Base-by-base conservation (phyloP, 2,797 vertebrate species). In the Toxotes lorentzi region DNA sequence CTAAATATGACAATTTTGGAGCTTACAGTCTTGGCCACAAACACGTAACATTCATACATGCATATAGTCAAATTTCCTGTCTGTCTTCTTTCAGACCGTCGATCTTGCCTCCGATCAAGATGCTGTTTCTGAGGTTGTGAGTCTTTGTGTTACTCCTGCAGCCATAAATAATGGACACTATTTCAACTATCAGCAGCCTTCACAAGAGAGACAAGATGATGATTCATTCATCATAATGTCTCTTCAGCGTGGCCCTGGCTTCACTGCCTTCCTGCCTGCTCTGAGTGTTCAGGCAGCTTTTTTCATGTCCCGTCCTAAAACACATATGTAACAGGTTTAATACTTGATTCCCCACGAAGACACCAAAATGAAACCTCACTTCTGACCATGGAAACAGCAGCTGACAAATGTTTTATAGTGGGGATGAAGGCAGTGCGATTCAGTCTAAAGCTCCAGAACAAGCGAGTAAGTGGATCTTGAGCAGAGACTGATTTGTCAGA, bases 111-210 rank as follows among this genome's bases (percentile, higher is more conserved):
- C n/a, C 4, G n/a, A 50, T 50, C 13, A 40, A 54, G 57, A 38
- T 14, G 12, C 59, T 1, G 0, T 17, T 30, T 71, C 51, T 14
- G 43, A 67, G 30, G 48, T 47, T 41, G 34, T 50, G 14, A 77
- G 70, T 70, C 32, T 75, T 71, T 66, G 68, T 70, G 60, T 60
- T 81, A 19, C 73, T 72, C 27, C 66, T 48, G 79, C 73, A 77
- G 47, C 50, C 63, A 69, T 75, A 59, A 73, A 80, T 84, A 76
- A 76, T 43, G 62, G 65, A 79, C 30, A 13, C 17, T 68, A 30
- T 73, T 77, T 81, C 57, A 75, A 73, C 56, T 38, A 79, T 81
- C 62, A 67, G 64, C 58, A 34, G 69, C 54, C 48, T 76, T 63
- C 57, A 53, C 7, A 54, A n/a, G 27, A 40, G 62, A 78, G 70